Evolutionary conservation across 2,113 vertebrate species (phyloP).

Genomic region (Bubo bubo): DNA sequence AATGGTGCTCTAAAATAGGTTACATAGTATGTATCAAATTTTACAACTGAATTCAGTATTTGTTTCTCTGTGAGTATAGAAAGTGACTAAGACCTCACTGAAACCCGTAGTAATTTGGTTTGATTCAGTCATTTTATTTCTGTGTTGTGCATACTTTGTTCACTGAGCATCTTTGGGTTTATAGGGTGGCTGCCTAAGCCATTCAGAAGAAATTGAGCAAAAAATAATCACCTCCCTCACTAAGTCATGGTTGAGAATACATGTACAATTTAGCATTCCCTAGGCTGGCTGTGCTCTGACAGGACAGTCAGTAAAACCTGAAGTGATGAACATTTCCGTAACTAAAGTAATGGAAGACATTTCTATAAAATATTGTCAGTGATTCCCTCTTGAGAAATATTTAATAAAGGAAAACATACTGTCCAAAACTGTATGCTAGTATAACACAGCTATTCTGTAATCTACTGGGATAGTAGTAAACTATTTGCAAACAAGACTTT

Average conservation of each 20-base stretch:
- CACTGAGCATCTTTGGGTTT: not conserved
- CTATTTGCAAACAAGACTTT: not conserved
- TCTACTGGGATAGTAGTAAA: not conserved
- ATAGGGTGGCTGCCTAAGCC: not conserved
- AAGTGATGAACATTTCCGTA: not conserved
- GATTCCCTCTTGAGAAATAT: not conserved
- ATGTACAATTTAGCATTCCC: not conserved
- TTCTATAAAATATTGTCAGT: not conserved
- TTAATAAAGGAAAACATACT: not conserved
- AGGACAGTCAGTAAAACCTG: not conserved
- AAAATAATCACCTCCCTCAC: not conserved
- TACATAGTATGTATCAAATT: not conserved
- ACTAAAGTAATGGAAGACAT: not conserved
- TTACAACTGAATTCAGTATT: not conserved
- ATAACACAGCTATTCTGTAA: not conserved
- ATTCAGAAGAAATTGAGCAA: not conserved
- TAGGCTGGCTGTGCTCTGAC: not conserved
- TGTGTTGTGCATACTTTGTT: not conserved
- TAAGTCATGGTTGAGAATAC: not conserved
- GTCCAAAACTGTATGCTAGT: not conserved
- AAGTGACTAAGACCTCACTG: not conserved
- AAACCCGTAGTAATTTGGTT: not conserved
- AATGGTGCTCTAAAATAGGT: slow-evolving; percentile 44
- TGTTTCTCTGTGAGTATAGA: not conserved
- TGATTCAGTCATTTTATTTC: slow-evolving; percentile 1